A percentile compares a stretch with the other conserved stretches of the same genome.
Conservation (phyloP, 2,797 vertebrate species). For the Spea hammondii region DNA sequence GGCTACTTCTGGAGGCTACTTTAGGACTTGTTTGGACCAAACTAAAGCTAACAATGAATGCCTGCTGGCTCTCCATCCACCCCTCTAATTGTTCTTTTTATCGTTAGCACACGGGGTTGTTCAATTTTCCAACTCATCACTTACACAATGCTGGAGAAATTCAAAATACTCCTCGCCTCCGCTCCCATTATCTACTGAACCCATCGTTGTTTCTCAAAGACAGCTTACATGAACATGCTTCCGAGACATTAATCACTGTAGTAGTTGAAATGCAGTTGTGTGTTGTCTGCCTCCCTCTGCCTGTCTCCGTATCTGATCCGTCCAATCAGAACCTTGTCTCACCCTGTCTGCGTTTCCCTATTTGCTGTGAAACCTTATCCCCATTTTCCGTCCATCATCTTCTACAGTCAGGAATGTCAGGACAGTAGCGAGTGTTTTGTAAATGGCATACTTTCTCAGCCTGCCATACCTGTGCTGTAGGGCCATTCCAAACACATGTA, state of each 20-base stretch:
- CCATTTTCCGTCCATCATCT: background rate
- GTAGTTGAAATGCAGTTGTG: background rate
- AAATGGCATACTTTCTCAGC: background rate
- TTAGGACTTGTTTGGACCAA: conserved; percentile 41
- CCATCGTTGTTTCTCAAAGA: background rate
- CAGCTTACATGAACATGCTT: conserved; percentile 3
- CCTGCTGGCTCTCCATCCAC: conserved; percentile 2
- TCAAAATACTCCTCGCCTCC: conserved; percentile 26
- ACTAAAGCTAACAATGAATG: conserved; percentile 22
- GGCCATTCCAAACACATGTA: background rate
- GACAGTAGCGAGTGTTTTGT: background rate
- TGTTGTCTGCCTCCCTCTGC: background rate
- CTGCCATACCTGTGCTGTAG: background rate
- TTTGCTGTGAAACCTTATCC: background rate
- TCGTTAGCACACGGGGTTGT: conserved; percentile 38
- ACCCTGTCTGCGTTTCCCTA: background rate
- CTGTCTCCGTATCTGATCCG: background rate
- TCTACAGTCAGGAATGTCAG: background rate
- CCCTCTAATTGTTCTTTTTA: conserved; percentile 11
- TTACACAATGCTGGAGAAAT: conserved; percentile 28
- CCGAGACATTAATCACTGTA: conserved; percentile 5
- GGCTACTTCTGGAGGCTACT: conserved; percentile 51
- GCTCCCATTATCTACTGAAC: conserved; percentile 12
- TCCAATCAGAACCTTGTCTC: background rate
- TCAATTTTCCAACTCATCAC: conserved; percentile 29